Evolutionary conservation across 2,797 vertebrate genomes (phyloP), one percentile per base, ranked within the genome.

Genomic region (Pipistrellus kuhlii): DNA sequence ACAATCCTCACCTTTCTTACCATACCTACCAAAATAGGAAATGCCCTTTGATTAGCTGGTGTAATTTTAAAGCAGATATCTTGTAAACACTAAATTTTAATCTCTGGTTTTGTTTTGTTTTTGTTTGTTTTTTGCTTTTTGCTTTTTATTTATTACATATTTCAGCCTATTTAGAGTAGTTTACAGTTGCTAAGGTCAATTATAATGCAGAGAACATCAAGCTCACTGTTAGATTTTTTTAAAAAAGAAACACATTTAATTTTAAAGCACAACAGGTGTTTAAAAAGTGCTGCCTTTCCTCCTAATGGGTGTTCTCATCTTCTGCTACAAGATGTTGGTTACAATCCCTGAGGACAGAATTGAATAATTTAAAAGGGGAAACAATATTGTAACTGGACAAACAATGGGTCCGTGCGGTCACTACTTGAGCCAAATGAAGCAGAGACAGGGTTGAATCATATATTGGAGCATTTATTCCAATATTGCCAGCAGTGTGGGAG

Each of bases 1-100:
- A 73, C 11, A 41, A 20, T 44, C 41, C 55, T 27, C 57, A 23
- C 46, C 20, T 77, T 90, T 82, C 53, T 93, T n/a, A 41, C 4
- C 21, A 38, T 3, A 32, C 44, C 15, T 13, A 10, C 14, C n/a
- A 89, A 78, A 84, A 94, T 95, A 94, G 95, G 71, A 96, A 96
- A 97, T 64, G 51, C 82, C 0, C 0, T 93, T 82, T 55, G 35
- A 69, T 76, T 32, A 96, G 95, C 95, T 95, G 92, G 86, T 90
- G 86, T 82, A 93, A 90, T 95, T 59, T 92, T 92, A 91, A 97
- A 97, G 94, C 18, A 62, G 95, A 92, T 95, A 97, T 88, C 96
- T 97, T 97, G 94, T 93, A 95, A 96, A 96, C 69, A 94, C 91
- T 96, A 86, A 92, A 94, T 95, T 95, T 94, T 93, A 95, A 93